phyloP scores from a whole-genome alignment of 2,113 vertebrate genomes.

The Menura novaehollandiae region DNA sequence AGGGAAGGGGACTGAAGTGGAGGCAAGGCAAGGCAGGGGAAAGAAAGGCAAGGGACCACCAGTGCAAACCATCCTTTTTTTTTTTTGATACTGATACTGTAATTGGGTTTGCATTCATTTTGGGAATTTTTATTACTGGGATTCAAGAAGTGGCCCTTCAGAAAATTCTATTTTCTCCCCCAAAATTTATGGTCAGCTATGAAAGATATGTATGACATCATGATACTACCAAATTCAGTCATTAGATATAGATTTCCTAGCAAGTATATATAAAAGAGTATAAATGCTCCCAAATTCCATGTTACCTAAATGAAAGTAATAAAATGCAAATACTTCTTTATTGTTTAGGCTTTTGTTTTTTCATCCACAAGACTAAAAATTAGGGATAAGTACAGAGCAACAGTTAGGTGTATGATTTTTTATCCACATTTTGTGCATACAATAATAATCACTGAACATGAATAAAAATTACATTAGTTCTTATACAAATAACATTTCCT shows the following conservation, averaged over 20 bases:
- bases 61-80: background rate
- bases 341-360: background rate
- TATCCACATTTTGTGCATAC: background rate
- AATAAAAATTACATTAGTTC: background rate
- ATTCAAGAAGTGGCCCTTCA: background rate
- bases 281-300: background rate
- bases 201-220: background rate
- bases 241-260: background rate
- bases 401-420: background rate
- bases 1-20: rapidly evolving
- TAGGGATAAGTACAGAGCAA: background rate
- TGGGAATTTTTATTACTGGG: background rate
- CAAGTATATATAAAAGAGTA: background rate
- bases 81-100: background rate
- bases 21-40: background rate
- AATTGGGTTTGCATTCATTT: background rate
- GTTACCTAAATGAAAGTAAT: background rate
- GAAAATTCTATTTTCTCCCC: background rate
- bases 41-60: background rate
- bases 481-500: constrained; percentile 10
- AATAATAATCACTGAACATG: background rate
- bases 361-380: background rate
- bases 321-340: background rate
- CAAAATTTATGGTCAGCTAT: background rate
- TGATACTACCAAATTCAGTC: background rate